Percentiles rank a stretch among this genome's conserved stretches.
Evolutionary conservation across 2,113 vertebrate genomes (phyloP).

Genomic region (Orthonyx spaldingii): DNA sequence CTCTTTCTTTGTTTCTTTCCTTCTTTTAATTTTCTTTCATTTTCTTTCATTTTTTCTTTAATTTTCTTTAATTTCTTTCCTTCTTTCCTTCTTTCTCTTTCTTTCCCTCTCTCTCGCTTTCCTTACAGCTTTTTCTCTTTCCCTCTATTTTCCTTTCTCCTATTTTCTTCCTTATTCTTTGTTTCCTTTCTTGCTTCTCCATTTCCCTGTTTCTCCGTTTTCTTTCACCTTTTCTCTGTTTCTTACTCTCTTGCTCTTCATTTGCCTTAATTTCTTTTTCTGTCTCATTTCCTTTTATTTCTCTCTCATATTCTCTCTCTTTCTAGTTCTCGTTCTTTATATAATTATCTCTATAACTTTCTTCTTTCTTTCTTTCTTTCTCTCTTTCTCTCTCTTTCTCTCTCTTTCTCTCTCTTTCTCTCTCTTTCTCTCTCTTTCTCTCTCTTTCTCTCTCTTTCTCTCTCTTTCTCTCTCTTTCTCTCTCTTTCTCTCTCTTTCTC

Average conservation of each 20-base stretch:
- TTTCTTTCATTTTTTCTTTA: too few species aligned
- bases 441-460: rapidly evolving
- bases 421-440: too few species aligned
- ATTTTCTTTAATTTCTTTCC: too few species aligned
- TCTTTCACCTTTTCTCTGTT: not conserved
- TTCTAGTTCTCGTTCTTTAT: not conserved
- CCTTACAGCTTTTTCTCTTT: not conserved
- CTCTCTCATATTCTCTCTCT: not conserved
- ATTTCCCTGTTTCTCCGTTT: not conserved
- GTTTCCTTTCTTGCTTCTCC: not conserved
- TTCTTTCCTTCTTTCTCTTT: too few species aligned
- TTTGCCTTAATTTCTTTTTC: not conserved
- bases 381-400: not conserved
- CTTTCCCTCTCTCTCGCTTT: not conserved
- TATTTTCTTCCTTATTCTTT: too few species aligned
- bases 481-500: too few species aligned
- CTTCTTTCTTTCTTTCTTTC: not conserved
- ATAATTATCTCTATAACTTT: not conserved
- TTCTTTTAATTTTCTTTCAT: not conserved
- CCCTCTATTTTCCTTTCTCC: not conserved
- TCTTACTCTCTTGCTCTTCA: not conserved
- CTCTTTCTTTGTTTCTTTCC: not conserved
- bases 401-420: too few species aligned
- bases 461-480: too few species aligned
- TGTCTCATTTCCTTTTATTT: not conserved